A percentile compares a stretch with the other conserved stretches of the same genome.
phyloP scores from a whole-genome alignment of 2,888 invertebrate species.

The Xestia ashworthii region DNA sequence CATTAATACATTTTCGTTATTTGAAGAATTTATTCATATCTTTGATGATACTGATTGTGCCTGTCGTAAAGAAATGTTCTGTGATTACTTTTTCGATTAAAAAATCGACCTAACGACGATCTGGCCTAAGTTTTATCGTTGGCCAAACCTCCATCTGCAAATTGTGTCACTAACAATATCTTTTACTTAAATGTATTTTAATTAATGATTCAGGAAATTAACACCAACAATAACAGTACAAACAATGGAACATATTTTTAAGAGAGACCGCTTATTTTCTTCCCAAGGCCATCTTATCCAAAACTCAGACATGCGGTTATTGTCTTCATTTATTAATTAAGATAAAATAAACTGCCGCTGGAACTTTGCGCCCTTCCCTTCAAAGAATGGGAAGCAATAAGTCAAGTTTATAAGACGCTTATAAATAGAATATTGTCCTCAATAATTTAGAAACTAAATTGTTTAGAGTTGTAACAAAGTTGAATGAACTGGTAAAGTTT shows the following conservation, averaged over 20 bases:
- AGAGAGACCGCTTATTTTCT: constrained; percentile 5
- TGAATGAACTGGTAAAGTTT: constrained; percentile 47
- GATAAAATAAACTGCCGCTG: constrained; percentile 67
- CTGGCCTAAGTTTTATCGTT: not conserved
- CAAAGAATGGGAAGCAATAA: constrained; percentile 60
- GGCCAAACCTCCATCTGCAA: not conserved
- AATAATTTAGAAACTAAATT: constrained; percentile 59
- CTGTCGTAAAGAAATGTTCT: not conserved
- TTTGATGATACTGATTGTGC: not conserved
- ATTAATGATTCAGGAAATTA: not conserved
- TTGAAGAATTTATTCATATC: no score
- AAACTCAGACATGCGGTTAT: constrained; percentile 61
- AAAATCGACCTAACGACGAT: not conserved
- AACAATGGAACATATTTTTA: not conserved
- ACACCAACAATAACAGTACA: not conserved
- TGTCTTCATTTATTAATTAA: constrained; percentile 68
- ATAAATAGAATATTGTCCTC: constrained; percentile 62
- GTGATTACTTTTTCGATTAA: not conserved
- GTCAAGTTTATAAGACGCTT: constrained; percentile 58
- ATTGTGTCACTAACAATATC: not conserved
- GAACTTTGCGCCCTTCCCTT: constrained; percentile 56
- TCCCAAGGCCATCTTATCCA: constrained; percentile 22
- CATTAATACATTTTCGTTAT: no score
- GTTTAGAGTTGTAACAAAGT: constrained; percentile 54
- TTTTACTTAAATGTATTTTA: not conserved